These are phyloP conservation scores for Loriculus beryllinus DNA, from an alignment of 2,797 vertebrate genomes.

Conservation along the genomic window DNA sequence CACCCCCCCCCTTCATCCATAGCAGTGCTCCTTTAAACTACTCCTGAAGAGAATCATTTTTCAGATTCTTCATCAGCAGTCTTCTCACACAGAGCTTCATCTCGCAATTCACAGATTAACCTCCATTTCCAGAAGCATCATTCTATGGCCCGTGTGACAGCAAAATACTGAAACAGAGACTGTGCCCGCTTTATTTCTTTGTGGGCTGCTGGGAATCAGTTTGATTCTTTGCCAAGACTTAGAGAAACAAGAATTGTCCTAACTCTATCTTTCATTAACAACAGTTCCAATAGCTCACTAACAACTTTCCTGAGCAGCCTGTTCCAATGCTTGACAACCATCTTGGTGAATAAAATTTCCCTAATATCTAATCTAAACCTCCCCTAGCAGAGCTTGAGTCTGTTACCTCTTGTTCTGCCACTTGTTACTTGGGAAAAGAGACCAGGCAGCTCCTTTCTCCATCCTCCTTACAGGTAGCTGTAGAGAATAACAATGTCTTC, in stretches of 20 bases:
- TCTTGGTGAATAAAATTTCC: background rate
- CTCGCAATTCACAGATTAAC: background rate
- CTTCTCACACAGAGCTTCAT: background rate
- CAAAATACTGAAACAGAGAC: background rate
- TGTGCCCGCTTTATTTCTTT: background rate
- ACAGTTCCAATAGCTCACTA: background rate
- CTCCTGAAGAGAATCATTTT: background rate
- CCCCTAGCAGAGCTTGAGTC: background rate
- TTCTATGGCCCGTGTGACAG: background rate
- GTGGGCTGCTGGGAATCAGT: background rate
- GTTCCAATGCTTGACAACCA: background rate
- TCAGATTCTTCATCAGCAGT: background rate
- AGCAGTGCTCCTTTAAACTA: background rate
- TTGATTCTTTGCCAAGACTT: background rate
- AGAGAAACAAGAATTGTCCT: background rate
- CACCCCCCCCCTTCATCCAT: background rate
- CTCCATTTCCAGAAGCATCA: background rate
- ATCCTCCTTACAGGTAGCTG: no score
- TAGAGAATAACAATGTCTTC: background rate
- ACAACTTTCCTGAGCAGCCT: background rate
- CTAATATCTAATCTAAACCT: background rate
- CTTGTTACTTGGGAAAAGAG: background rate
- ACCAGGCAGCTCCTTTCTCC: rapidly evolving
- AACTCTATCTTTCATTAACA: background rate
- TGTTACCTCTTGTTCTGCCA: background rate